Conservation (phyloP, 2,888 invertebrate genomes). For the Nephrotoma appendiculata region DNA sequence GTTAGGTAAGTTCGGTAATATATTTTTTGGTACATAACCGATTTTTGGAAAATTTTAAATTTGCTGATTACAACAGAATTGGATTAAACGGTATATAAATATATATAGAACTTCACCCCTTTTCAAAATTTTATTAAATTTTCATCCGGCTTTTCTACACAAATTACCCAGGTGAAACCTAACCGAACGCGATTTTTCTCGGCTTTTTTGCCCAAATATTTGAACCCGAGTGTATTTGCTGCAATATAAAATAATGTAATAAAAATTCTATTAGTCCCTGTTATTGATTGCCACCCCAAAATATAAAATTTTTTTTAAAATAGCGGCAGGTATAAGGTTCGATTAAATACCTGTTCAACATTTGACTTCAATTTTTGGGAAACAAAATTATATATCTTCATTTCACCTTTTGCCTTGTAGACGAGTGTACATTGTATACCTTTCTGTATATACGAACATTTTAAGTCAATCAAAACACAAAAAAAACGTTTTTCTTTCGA, state of each 20-base stretch:
- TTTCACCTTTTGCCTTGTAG: background rate
- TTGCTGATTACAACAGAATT: background rate
- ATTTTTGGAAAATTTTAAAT: background rate
- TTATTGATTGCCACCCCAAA: background rate
- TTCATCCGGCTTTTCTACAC: background rate
- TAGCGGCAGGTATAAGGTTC: background rate
- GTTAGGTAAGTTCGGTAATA: slow-evolving; percentile 25
- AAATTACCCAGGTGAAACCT: background rate
- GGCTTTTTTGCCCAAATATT: background rate
- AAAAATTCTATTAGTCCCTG: background rate
- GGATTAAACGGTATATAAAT: background rate
- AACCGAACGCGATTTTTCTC: background rate
- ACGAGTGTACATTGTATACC: too few species aligned
- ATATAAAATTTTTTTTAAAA: background rate
- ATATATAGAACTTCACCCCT: background rate
- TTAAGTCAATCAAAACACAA: background rate
- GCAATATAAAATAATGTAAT: background rate
- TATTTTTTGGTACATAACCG: too few species aligned
- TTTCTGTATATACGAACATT: background rate
- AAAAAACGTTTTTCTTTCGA: background rate
- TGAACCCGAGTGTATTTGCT: background rate
- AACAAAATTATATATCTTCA: background rate
- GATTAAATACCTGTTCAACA: background rate
- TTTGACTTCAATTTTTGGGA: background rate
- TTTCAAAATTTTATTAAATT: background rate